Conservation (phyloP, 2,888 invertebrate species). For the Amiota communis region DNA sequence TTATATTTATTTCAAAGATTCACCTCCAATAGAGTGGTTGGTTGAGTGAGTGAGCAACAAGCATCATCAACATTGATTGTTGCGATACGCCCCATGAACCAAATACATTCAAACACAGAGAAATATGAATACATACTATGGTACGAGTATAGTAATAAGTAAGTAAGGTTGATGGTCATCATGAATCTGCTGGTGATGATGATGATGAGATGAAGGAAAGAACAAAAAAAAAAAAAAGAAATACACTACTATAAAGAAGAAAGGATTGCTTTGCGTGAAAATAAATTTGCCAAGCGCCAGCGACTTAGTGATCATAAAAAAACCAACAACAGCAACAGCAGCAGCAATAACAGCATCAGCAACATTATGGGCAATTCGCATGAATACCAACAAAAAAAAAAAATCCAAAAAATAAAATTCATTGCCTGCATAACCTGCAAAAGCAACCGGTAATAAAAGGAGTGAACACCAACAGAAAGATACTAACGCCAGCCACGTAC, state of each 20-base stretch:
- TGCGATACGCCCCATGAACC: slow-evolving; percentile 27
- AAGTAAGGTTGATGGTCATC: background rate
- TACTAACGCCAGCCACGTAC: slow-evolving; percentile 51
- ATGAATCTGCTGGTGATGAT: background rate
- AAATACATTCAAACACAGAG: background rate
- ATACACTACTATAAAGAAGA: slow-evolving; percentile 8
- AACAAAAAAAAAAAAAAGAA: slow-evolving; percentile 9
- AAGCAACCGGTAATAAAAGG: no score
- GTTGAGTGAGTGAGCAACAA: slow-evolving; percentile 5
- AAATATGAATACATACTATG: slow-evolving; percentile 2
- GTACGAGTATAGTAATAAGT: no score
- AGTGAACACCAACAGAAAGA: background rate
- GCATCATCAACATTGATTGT: slow-evolving; percentile 30
- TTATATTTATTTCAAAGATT: no score
- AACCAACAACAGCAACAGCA: slow-evolving; percentile 27
- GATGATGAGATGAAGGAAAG: background rate
- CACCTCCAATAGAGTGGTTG: background rate
- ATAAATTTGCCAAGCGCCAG: slow-evolving; percentile 71
- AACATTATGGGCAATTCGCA: slow-evolving; percentile 19
- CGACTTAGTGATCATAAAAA: slow-evolving; percentile 31
- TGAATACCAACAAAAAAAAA: background rate
- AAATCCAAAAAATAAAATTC: no score
- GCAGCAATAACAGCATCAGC: slow-evolving; percentile 10
- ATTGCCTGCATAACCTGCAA: no score
- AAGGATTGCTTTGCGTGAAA: slow-evolving; percentile 60